A percentile compares a stretch with the other conserved stretches of the same genome.
These are phyloP conservation scores for Dasysyrphus tricinctus DNA, from an alignment of 2,888 invertebrate genomes.

Conservation along the genomic window DNA sequence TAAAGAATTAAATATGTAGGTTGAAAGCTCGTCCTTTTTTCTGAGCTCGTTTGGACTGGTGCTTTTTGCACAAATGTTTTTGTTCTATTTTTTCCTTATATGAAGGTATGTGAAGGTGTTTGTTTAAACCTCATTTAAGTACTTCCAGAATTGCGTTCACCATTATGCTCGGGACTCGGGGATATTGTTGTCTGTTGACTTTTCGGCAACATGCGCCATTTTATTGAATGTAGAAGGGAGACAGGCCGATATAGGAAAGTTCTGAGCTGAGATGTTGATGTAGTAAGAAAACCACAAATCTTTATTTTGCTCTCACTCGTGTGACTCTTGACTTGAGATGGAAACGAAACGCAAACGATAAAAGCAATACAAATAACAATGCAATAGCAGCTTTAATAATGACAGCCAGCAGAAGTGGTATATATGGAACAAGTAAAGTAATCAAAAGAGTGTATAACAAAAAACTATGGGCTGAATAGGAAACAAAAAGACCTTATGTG, in stretches of 20 bases:
- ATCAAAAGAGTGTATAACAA: slow-evolving; percentile 1
- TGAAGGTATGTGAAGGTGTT: slow-evolving; percentile 8
- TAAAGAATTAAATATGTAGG: slow-evolving; percentile 35
- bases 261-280: background rate
- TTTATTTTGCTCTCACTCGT: slow-evolving; percentile 54
- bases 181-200: slow-evolving; percentile 55
- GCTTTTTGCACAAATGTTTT: background rate
- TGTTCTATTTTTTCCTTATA: background rate
- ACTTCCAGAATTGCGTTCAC: slow-evolving; percentile 42
- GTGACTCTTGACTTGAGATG: background rate
- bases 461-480: slow-evolving; percentile 40
- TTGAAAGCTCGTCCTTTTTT: slow-evolving; percentile 49
- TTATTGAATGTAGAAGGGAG: slow-evolving; percentile 36
- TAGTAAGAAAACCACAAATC: slow-evolving; percentile 45
- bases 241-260: slow-evolving; percentile 14
- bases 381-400: slow-evolving; percentile 48
- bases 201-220: slow-evolving; percentile 65
- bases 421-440: background rate
- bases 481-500: slow-evolving; percentile 61
- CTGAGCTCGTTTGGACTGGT: background rate
- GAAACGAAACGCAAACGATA: slow-evolving; percentile 34
- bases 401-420: background rate
- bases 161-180: slow-evolving; percentile 24
- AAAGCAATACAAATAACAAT: slow-evolving; percentile 61
- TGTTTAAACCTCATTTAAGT: slow-evolving; percentile 54